Evolutionary conservation across 2,113 vertebrate species (phyloP), one percentile per base, ranked within the genome.

Genomic region (Pelecanoides urinatrix): DNA sequence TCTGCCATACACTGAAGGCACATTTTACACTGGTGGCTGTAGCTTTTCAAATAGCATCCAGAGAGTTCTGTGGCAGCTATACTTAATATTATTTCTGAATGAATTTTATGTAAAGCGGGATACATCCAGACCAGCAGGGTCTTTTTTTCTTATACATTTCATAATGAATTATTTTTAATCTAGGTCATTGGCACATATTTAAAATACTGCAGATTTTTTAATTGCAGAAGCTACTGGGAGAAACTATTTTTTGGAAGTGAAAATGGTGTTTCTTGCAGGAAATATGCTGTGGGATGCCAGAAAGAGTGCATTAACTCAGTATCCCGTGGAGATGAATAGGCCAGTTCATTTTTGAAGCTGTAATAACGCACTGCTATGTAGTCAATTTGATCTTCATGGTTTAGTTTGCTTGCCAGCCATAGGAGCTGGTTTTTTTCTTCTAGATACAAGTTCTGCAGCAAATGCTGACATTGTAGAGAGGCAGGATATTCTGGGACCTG

Each of bases 311-410:
- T 87, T 72, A 90, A 77, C 30, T 49, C 53, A 26, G 52, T 6
- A 1, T 82, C 90, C 67, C 56, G 32, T 19, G 9, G 74, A 73
- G 78, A 87, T 38, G 49, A 77, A 32, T 19, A 65, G 45, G 45
- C 58, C 40, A 47, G 66, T 76, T 76, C 53, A 70, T 81, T 81
- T 90, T 45, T 82, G 61, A 94, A 90, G 84, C 45, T 72, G 62
- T 27, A 86, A 29, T 53, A 73, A 10, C 0, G 3, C 27, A 32
- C 26, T 62, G 81, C 70, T 88, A 2, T 4, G 4, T 26, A 82
- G 62, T 83, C 81, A 86, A 1, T 58, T 75, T 53, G 58, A 66
- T 79, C 62, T 79, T 78, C 49, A 45, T n/a, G 71, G 63, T 52
- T 73, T 49, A 65, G 61, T n/a, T 81, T 44, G 53, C 45, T 89